Evolutionary conservation across 2,113 vertebrate species (phyloP).

Genomic region (Engystomops pustulosus): DNA sequence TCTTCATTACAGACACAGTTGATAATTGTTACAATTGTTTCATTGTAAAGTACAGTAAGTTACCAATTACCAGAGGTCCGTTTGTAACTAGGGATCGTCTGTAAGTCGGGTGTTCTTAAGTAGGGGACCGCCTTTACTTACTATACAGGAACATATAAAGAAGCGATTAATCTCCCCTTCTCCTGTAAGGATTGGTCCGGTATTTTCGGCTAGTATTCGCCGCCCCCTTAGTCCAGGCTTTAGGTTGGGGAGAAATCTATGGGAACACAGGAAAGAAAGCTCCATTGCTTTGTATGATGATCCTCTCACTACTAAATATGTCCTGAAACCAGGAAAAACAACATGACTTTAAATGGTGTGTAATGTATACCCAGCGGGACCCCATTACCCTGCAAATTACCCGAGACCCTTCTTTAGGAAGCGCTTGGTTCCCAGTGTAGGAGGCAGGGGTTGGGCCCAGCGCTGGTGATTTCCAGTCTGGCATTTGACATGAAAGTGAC

Average conservation of each 20-base stretch:
- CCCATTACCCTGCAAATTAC: constrained; percentile 73
- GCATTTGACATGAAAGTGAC: constrained; percentile 78
- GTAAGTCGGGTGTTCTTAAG: too few species aligned
- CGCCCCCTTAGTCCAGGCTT: too few species aligned
- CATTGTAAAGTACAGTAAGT: too few species aligned
- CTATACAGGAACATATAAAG: too few species aligned
- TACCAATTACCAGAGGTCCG: too few species aligned
- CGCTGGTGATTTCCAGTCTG: constrained; percentile 71
- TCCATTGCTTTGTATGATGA: constrained; percentile 64
- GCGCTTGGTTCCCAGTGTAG: constrained; percentile 71
- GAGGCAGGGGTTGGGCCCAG: constrained; percentile 65
- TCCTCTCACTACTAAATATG: constrained; percentile 66
- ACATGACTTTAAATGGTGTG: constrained; percentile 69
- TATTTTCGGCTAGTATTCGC: too few species aligned
- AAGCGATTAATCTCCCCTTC: too few species aligned
- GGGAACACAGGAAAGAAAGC: constrained; percentile 64
- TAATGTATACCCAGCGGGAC: constrained; percentile 67
- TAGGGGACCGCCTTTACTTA: too few species aligned
- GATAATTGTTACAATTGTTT: too few species aligned
- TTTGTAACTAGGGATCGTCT: too few species aligned
- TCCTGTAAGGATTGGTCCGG: too few species aligned
- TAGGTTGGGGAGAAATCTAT: constrained; percentile 61
- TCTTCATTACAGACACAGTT: too few species aligned
- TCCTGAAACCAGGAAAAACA: constrained; percentile 69
- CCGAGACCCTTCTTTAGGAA: constrained; percentile 67